Evolutionary conservation across 2,888 invertebrate genomes (phyloP).

Genomic region (Drosophila sordidula): DNA sequence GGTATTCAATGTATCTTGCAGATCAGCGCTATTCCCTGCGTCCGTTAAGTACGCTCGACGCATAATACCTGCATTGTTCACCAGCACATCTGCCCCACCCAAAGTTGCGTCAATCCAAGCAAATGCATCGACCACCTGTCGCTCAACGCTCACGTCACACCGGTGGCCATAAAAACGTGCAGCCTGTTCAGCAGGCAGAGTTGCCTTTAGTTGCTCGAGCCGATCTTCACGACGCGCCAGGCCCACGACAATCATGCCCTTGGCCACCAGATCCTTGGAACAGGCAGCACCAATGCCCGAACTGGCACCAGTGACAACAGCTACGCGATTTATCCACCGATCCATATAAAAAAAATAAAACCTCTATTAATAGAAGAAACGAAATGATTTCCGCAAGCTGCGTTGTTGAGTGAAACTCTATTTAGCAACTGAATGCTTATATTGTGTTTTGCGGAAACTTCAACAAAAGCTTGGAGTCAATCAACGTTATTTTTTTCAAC

Average conservation of each 20-base stretch:
- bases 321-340: too few species aligned
- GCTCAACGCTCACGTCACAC: slow-evolving; percentile 86
- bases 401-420: too few species aligned
- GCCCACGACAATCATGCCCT: slow-evolving; percentile 82
- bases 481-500: too few species aligned
- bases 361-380: too few species aligned
- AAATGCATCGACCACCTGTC: slow-evolving; percentile 86
- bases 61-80: slow-evolving; percentile 86
- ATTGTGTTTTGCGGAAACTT: slow-evolving; percentile 3
- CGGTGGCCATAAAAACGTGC: slow-evolving; percentile 82
- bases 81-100: slow-evolving; percentile 86
- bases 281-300: slow-evolving; percentile 63
- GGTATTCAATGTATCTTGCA: slow-evolving; percentile 51
- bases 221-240: slow-evolving; percentile 85
- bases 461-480: slow-evolving; percentile 9
- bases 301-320: slow-evolving; percentile 26
- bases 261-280: too few species aligned
- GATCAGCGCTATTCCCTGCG: slow-evolving; percentile 30
- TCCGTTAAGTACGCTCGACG: slow-evolving; percentile 38
- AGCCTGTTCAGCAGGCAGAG: slow-evolving; percentile 56
- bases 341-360: too few species aligned
- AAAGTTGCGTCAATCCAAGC: slow-evolving; percentile 84
- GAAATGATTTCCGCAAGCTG: too few species aligned
- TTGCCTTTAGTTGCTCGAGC: slow-evolving; percentile 74
- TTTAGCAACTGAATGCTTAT: too few species aligned